These are phyloP conservation scores for Etheostoma spectabile DNA, from an alignment of 2,113 vertebrate genomes.

Conservation along the genomic window DNA sequence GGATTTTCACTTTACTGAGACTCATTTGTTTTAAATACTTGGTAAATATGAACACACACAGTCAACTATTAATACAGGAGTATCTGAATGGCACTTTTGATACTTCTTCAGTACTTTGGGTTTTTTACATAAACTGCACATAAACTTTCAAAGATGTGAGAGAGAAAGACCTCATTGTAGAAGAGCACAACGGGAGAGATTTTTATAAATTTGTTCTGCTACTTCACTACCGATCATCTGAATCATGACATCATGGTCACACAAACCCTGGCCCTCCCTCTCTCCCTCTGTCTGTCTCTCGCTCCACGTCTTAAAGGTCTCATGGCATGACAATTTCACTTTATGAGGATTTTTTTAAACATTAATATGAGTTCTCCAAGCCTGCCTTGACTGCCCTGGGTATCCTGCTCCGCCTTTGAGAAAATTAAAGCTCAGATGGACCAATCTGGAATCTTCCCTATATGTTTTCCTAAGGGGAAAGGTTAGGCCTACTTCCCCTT, in stretches of 20 bases:
- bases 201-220: conserved; percentile 41
- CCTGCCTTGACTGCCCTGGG: too few relatives aligned
- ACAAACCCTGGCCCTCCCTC: background rate
- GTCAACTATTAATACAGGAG: background rate
- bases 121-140: background rate
- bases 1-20: conserved; percentile 1
- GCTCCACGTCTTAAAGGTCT: background rate
- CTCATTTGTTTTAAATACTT: conserved; percentile 1
- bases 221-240: conserved; percentile 51
- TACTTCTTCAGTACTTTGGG: background rate
- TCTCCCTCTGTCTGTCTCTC: background rate
- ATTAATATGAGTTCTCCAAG: too few relatives aligned
- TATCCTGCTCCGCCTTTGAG: too few relatives aligned
- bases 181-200: background rate
- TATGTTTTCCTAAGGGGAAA: too few relatives aligned
- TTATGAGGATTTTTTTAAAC: too few relatives aligned
- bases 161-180: conserved; percentile 66
- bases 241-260: conserved; percentile 74
- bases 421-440: too few relatives aligned
- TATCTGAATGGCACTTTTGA: background rate
- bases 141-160: conserved; percentile 38
- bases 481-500: too few relatives aligned
- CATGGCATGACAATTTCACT: too few relatives aligned
- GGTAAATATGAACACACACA: background rate
- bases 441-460: too few relatives aligned